Evolutionary conservation across 2,888 invertebrate species (phyloP).

Genomic region (Boloria euphrosyne): DNA sequence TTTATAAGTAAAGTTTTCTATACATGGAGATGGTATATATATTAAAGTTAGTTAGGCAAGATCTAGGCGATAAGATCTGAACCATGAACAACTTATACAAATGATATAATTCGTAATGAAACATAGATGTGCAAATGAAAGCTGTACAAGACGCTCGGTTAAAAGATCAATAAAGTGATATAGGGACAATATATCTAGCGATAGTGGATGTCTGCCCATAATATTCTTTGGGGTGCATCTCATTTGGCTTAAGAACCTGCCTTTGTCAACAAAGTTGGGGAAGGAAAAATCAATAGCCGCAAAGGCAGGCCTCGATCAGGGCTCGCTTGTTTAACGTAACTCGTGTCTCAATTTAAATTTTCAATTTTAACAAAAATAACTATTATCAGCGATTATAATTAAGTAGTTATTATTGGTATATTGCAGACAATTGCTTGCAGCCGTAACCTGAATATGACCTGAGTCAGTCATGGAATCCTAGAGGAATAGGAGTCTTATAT

Average conservation of each 20-base stretch:
- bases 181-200: constrained; percentile 47
- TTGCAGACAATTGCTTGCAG: no score
- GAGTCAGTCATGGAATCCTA: no score
- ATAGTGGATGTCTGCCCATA: constrained; percentile 79
- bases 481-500: no score
- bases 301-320: constrained; percentile 67
- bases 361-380: constrained; percentile 11
- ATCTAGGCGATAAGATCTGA: no score
- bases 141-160: constrained; percentile 38
- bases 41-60: no score
- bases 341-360: constrained; percentile 62
- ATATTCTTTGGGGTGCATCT: constrained; percentile 83
- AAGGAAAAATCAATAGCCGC: constrained; percentile 79
- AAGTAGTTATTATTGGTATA: no score
- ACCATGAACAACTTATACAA: background rate
- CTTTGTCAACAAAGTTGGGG: constrained; percentile 82
- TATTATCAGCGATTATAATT: no score
- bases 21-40: no score
- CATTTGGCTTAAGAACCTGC: constrained; percentile 82
- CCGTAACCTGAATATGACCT: no score
- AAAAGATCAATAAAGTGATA: constrained; percentile 50
- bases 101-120: constrained; percentile 10
- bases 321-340: constrained; percentile 63
- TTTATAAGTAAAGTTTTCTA: no score
- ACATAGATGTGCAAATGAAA: constrained; percentile 32